Percentiles rank a stretch among this genome's conserved stretches.
These are phyloP conservation scores for Scaptomyza graminum DNA, from an alignment of 1,140 invertebrate species.

Conservation along the genomic window DNA sequence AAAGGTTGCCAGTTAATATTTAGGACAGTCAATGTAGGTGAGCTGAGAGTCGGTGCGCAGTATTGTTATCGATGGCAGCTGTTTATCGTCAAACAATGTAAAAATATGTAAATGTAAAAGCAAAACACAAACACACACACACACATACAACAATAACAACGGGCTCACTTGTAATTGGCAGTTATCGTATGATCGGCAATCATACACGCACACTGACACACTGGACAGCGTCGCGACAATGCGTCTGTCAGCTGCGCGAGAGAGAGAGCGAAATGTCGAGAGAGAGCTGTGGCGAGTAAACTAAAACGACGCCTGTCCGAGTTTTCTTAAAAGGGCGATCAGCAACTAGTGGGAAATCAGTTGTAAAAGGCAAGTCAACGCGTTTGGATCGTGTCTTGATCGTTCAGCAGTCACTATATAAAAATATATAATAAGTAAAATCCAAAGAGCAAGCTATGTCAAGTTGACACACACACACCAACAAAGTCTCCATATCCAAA, in stretches of 20 bases:
- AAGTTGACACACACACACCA: conserved; percentile 34
- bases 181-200: conserved; percentile 53
- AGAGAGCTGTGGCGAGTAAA: conserved; percentile 7
- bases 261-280: conserved; percentile 27
- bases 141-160: background rate
- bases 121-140: conserved; percentile 11
- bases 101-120: conserved; percentile 20
- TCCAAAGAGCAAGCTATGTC: conserved; percentile 11
- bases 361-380: conserved; percentile 58
- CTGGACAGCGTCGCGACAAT: conserved; percentile 47
- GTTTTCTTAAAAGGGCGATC: conserved; percentile 75
- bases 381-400: conserved; percentile 44
- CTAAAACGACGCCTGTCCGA: conserved; percentile 15
- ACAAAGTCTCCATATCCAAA: conserved; percentile 17
- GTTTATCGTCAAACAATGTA: conserved; percentile 32
- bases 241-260: conserved; percentile 32
- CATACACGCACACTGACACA: conserved; percentile 3
- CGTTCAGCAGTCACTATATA: conserved; percentile 3
- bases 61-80: conserved; percentile 13
- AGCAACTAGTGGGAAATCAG: conserved; percentile 56
- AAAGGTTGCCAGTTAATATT: conserved; percentile 43
- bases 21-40: conserved; percentile 24
- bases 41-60: conserved; percentile 23
- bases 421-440: background rate
- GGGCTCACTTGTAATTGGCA: conserved; percentile 28